These are phyloP conservation scores for Myiotriccus ornatus DNA, from an alignment of 2,797 vertebrate genomes.

Conservation along the genomic window DNA sequence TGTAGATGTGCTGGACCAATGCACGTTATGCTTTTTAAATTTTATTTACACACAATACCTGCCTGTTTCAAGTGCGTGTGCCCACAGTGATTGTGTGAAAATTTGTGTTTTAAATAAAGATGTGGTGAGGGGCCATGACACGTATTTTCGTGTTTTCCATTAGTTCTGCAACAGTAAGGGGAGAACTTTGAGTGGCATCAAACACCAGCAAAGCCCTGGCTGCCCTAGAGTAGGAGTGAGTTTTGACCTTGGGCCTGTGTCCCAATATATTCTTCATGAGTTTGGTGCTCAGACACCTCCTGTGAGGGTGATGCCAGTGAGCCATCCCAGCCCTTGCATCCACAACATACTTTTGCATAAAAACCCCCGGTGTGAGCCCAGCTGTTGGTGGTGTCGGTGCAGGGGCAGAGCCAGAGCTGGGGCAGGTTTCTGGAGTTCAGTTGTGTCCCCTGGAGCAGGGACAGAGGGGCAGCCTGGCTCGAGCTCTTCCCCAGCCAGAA, in stretches of 20 bases:
- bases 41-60: background rate
- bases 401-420: background rate
- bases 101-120: background rate
- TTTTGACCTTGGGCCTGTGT: background rate
- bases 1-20: background rate
- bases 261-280: background rate
- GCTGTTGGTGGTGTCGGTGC: background rate
- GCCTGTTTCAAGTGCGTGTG: background rate
- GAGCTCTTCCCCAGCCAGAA: background rate
- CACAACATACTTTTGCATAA: background rate
- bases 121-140: background rate
- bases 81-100: background rate
- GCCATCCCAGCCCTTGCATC: background rate
- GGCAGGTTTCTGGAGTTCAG: background rate
- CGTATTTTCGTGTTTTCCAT: background rate
- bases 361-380: background rate
- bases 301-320: background rate
- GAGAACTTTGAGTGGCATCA: background rate
- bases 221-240: background rate
- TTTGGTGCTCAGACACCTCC: rapidly evolving
- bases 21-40: background rate
- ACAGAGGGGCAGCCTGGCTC: background rate
- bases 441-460: background rate
- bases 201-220: background rate
- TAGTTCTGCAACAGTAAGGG: no score